Evolutionary conservation across 2,797 vertebrate genomes (phyloP).

Genomic region (Hydrolagus colliei): DNA sequence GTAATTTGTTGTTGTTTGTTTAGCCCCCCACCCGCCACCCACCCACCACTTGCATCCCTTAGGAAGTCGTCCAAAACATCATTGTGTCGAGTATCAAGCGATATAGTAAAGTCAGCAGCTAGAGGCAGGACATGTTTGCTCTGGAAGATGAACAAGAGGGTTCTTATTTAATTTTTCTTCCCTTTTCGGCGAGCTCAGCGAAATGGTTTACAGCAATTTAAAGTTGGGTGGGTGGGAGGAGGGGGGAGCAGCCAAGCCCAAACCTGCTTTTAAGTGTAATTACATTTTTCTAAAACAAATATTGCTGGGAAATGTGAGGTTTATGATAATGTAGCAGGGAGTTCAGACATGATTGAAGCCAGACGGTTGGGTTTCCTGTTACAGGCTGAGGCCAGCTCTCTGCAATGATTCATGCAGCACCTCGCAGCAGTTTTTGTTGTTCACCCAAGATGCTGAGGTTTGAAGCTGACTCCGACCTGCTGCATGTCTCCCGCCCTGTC

Average conservation of each 20-base stretch:
- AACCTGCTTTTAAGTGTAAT: slow-evolving; percentile 30
- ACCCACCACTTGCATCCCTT: too few relatives aligned
- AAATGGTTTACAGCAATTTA: not conserved
- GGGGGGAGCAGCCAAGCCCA: slow-evolving; percentile 36
- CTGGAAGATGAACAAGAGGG: not conserved
- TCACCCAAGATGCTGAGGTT: too few relatives aligned
- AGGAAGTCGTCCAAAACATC: not conserved
- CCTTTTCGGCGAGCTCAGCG: not conserved
- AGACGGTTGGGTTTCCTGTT: slow-evolving; percentile 79
- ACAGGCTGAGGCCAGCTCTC: slow-evolving; percentile 49
- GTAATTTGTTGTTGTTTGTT: not conserved
- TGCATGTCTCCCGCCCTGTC: too few relatives aligned
- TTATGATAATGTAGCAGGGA: slow-evolving; percentile 48
- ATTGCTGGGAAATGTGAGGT: slow-evolving; percentile 37
- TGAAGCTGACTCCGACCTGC: too few relatives aligned
- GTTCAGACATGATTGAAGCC: slow-evolving; percentile 72
- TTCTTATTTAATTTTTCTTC: not conserved
- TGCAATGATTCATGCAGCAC: slow-evolving; percentile 45
- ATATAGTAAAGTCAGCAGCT: not conserved
- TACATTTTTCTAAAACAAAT: slow-evolving; percentile 35
- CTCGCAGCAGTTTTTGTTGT: not conserved
- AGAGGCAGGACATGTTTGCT: not conserved
- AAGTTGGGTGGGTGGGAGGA: slow-evolving; percentile 34
- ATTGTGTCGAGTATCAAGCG: not conserved
- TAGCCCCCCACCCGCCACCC: too few relatives aligned